A percentile compares a stretch with the other conserved stretches of the same genome.
Evolutionary conservation across 2,888 invertebrate genomes (phyloP).

Genomic region (Xestia xanthographa): DNA sequence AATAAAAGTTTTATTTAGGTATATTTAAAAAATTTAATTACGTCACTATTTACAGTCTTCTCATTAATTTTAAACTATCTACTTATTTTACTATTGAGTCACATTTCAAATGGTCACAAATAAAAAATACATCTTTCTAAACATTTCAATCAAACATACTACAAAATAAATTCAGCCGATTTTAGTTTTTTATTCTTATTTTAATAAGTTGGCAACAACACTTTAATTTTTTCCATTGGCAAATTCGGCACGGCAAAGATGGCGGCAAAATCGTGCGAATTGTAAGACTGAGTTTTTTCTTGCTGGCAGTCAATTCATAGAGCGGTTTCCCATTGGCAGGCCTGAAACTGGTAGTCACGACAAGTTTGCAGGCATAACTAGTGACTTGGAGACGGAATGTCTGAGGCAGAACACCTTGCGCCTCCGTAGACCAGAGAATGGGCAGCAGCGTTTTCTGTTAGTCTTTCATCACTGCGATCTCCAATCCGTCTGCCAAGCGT

Average conservation of each 20-base stretch:
- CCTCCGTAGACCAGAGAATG: too few species aligned
- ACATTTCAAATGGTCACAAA: constrained; percentile 25
- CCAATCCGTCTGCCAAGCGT: too few species aligned
- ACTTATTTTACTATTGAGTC: constrained; percentile 31
- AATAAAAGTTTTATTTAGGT: constrained; percentile 29
- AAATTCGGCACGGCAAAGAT: constrained; percentile 8
- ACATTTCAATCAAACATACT: constrained; percentile 5
- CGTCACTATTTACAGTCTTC: constrained; percentile 58
- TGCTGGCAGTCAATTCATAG: background rate
- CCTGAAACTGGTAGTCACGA: background rate
- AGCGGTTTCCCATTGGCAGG: background rate
- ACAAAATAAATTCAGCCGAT: constrained; percentile 20
- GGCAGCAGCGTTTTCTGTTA: too few species aligned
- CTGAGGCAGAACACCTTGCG: too few species aligned
- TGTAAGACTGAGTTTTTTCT: background rate
- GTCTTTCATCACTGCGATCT: too few species aligned
- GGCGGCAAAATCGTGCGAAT: constrained; percentile 10
- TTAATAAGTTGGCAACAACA: constrained; percentile 21
- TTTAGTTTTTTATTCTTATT: constrained; percentile 4
- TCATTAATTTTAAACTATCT: constrained; percentile 24
- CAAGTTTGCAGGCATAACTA: background rate
- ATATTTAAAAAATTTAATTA: constrained; percentile 42
- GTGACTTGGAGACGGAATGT: background rate
- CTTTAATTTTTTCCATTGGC: constrained; percentile 12
- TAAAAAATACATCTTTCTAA: constrained; percentile 15